phyloP scores from a whole-genome alignment of 2,888 invertebrate species.

The Chymomyza procnemis region DNA sequence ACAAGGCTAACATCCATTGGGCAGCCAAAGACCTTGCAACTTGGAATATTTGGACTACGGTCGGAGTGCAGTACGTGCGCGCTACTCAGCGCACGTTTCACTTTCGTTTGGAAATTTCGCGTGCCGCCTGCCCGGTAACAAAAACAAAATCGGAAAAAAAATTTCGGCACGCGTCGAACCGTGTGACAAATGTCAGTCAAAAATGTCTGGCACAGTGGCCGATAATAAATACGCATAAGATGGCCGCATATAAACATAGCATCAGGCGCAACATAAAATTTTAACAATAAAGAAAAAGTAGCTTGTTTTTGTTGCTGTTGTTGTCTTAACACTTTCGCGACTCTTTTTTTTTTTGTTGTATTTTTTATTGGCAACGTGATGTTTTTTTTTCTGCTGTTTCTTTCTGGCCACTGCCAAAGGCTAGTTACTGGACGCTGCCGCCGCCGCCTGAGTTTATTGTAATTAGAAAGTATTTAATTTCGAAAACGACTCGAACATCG shows the following conservation, averaged over 20 bases:
- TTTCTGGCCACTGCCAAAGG: slow-evolving; percentile 5
- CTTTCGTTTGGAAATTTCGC: slow-evolving; percentile 46
- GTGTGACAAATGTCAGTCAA: neutral
- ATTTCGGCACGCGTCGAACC: slow-evolving; percentile 43
- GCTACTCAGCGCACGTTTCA: slow-evolving; percentile 59
- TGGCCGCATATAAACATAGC: slow-evolving; percentile 37
- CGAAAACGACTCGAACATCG: slow-evolving; percentile 42
- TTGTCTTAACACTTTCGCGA: slow-evolving; percentile 64
- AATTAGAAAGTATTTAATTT: slow-evolving; percentile 75
- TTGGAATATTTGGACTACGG: neutral
- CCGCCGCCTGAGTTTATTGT: slow-evolving; percentile 64
- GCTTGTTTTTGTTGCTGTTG: slow-evolving; percentile 24
- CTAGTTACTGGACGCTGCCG: slow-evolving; percentile 36
- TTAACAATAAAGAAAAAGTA: slow-evolving; percentile 69
- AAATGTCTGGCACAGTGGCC: slow-evolving; percentile 30
- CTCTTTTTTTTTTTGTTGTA: slow-evolving; percentile 32
- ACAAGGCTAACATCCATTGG: slow-evolving; percentile 10
- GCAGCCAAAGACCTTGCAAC: neutral
- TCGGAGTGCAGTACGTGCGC: slow-evolving; percentile 4
- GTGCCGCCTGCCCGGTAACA: neutral
- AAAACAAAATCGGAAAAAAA: slow-evolving; percentile 2
- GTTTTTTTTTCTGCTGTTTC: slow-evolving; percentile 10
- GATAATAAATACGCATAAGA: slow-evolving; percentile 17
- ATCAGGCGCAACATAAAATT: slow-evolving; percentile 38
- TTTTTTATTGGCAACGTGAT: slow-evolving; percentile 18